These are phyloP conservation scores for Pangasius krempfi DNA, from an alignment of 2,797 vertebrate species.

Conservation along the genomic window DNA sequence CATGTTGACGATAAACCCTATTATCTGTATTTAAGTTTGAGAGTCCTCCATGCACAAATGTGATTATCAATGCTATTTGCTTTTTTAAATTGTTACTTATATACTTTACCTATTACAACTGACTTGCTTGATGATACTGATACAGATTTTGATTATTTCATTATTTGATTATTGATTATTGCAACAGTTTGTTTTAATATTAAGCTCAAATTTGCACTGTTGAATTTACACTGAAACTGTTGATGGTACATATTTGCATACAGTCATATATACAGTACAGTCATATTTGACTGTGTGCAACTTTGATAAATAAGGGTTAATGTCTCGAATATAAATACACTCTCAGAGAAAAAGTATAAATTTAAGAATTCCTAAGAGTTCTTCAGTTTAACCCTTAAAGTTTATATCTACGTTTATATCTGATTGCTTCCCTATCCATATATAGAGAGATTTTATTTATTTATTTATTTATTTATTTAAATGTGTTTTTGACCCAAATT, in stretches of 20 bases:
- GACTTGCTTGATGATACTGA: neutral
- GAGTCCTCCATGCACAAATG: neutral
- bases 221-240: neutral
- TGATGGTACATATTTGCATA: neutral
- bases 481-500: neutral
- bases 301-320: neutral
- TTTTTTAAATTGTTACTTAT: neutral
- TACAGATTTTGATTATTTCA: neutral
- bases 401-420: neutral
- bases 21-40: neutral
- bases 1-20: neutral
- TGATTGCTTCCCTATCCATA: neutral
- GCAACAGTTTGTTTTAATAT: neutral
- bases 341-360: neutral
- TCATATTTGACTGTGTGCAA: neutral
- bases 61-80: neutral
- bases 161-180: neutral
- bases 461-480: neutral
- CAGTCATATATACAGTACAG: neutral
- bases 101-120: neutral
- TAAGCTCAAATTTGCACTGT: neutral
- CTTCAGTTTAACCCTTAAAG: neutral
- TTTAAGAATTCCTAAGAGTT: neutral
- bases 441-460: neutral
- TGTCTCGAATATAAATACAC: neutral